Base-by-base conservation (phyloP, 2,797 vertebrate genomes). In the Odontamblyopus rebecca region DNA sequence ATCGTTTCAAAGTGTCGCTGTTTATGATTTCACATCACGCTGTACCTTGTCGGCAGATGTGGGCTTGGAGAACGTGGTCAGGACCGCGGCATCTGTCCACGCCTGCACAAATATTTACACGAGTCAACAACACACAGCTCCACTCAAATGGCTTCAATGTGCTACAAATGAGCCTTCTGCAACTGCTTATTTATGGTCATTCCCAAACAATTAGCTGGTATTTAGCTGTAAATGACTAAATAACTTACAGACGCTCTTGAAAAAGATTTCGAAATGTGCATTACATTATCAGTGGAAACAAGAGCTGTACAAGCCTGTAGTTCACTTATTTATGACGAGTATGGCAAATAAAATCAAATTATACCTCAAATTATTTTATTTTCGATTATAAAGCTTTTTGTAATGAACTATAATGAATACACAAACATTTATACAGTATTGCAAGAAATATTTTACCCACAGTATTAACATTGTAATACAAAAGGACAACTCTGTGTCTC, bases 11-110 rank as follows among this genome's bases (percentile, higher is more conserved):
- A 70, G 35, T 3, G 12, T 18, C 5, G 11, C 13, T 54, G 27
- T 18, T 30, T 38, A 66, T 19, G 44, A 56, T 48, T 29, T 64
- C 2, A 18, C 15, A 59, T 64, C 4, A 57, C 23, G 11, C 4
- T 73, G 29, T 92, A 97, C 96, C 95, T 95, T 94, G 69, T 67
- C 93, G 66, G 84, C 91, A 92, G 77, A 92, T 77, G 41, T 66
- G 13, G 91, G 79, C 51, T 87, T 84, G 2, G 93, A 77, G 26
- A 90, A 84, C 80, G 92, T 93, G 76, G 72, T 94, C 66, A 93
- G 88, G 74, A 95, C 95, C 67, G 92, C 91, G 13, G 88, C 19
- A 51, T 86, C 79, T 68, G 76, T 75, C 86, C 84, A 86, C 2
- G 92, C 91, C 96, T 97, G 91, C 69, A 84, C 50, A 90, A 32